These are phyloP conservation scores for Amazona finschi DNA, from an alignment of 2,797 vertebrate species.

Conservation along the genomic window DNA sequence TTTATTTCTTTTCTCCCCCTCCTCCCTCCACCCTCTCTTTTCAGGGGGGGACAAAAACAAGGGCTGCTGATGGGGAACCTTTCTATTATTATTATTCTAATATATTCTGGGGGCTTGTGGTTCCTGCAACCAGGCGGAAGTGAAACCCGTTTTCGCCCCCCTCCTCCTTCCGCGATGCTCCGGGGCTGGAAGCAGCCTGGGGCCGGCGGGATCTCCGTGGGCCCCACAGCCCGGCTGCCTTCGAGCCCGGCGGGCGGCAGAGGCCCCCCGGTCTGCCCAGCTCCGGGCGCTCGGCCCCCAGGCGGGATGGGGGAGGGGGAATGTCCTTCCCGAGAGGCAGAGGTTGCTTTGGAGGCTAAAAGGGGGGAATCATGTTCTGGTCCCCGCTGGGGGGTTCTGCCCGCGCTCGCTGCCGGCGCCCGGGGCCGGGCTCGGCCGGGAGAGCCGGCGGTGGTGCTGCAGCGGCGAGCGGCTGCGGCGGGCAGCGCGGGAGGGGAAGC, in stretches of 20 bases:
- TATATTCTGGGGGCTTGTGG: constrained; percentile 66
- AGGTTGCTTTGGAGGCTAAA: background rate
- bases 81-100: constrained; percentile 43
- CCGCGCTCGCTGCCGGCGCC: background rate
- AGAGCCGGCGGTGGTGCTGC: background rate
- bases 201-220: background rate
- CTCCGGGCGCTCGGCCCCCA: background rate
- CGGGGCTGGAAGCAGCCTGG: background rate
- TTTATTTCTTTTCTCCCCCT: background rate
- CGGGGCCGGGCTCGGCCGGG: background rate
- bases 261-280: background rate
- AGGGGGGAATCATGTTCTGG: background rate
- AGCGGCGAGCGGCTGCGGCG: background rate
- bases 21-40: background rate
- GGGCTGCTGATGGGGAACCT: background rate
- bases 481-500: background rate
- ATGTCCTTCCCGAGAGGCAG: background rate
- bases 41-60: background rate
- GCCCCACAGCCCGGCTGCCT: background rate
- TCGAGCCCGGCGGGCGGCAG: background rate
- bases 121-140: constrained; percentile 79
- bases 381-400: too few species aligned
- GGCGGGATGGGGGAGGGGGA: background rate
- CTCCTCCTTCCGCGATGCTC: constrained; percentile 50
- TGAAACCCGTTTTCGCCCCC: constrained; percentile 67